Evolutionary conservation across 2,113 vertebrate species (phyloP), one percentile per base, ranked within the genome.

Genomic region (Otolemur garnettii): DNA sequence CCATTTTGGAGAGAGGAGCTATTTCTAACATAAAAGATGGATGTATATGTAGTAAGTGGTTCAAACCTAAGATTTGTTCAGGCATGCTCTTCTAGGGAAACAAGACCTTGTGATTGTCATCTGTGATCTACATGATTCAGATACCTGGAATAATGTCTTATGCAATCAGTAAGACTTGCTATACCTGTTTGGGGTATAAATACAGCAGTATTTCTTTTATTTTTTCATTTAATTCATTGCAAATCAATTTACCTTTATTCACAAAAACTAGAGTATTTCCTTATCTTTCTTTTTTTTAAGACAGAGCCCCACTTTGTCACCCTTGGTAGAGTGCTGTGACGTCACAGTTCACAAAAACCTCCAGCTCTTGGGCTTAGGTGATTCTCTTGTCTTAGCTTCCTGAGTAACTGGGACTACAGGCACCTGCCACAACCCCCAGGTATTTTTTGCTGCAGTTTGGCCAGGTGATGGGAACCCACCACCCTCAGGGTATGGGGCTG

Each of bases 171-270:
- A 80, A 79, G 77, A 75, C 82, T 93, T 87, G 92, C 7, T 82
- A 57, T 62, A 26, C 38, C 30, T 69, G 18, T 35, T 75, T 71
- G 13, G 17, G 15, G 21, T 28, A 2, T 35, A 89, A 71, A 96
- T 68, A 38, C 2, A 53, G 13, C 74, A 28, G 71, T 5, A 53
- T 71, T 90, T 80, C 21, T 60, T 80, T 38, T 77, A n/a, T 50
- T 35, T 45, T 90, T 24, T 38, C 30, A 60, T 24, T 55, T 9
- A 77, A 38, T 3, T 19, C 13, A 35, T 30, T 62, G 45, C 38
- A 91, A 94, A 83, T 88, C 19, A 90, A 30, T 24, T 74, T 90
- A 82, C 18, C 18, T 91, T 93, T 91, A 86, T 77, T 68, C 57
- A 45, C 14, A 66, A 53, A 24, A 83, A 80, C 30, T 18, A 59